These are phyloP conservation scores for Iguana delicatissima DNA, from an alignment of 2,797 vertebrate genomes.

Conservation along the genomic window DNA sequence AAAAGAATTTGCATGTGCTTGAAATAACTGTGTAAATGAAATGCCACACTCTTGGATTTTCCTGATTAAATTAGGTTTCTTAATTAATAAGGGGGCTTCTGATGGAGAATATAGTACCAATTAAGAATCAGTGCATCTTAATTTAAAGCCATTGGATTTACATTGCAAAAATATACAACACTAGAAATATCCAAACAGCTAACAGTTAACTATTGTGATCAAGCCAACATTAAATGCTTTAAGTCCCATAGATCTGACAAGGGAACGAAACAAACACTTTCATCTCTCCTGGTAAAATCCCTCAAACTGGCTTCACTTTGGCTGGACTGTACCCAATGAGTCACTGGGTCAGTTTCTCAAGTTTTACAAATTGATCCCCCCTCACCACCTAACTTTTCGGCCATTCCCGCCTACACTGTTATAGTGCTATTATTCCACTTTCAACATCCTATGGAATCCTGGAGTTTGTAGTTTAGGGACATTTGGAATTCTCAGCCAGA, in stretches of 20 bases:
- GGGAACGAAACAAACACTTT: not conserved
- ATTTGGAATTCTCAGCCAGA: too few species aligned
- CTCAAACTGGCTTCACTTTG: not conserved
- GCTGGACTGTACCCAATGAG: not conserved
- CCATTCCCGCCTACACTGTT: too few species aligned
- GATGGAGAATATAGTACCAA: not conserved
- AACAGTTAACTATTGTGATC: not conserved
- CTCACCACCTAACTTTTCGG: too few species aligned
- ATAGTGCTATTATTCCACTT: too few species aligned
- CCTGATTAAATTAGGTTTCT: constrained; percentile 7
- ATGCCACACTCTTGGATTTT: not conserved
- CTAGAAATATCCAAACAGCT: not conserved
- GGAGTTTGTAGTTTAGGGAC: too few species aligned
- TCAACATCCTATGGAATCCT: too few species aligned
- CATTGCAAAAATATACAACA: constrained; percentile 1
- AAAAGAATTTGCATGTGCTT: constrained; percentile 9
- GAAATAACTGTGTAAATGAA: constrained; percentile 14
- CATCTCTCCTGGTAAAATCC: not conserved
- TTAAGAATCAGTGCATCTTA: constrained; percentile 8
- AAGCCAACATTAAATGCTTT: not conserved
- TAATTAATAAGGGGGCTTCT: constrained; percentile 4
- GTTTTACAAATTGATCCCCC: not conserved
- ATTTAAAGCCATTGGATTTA: not conserved
- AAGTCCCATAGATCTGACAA: not conserved
- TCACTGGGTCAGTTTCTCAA: not conserved